phyloP scores from a whole-genome alignment of 1,140 invertebrate species.

The Drosophila miranda region DNA sequence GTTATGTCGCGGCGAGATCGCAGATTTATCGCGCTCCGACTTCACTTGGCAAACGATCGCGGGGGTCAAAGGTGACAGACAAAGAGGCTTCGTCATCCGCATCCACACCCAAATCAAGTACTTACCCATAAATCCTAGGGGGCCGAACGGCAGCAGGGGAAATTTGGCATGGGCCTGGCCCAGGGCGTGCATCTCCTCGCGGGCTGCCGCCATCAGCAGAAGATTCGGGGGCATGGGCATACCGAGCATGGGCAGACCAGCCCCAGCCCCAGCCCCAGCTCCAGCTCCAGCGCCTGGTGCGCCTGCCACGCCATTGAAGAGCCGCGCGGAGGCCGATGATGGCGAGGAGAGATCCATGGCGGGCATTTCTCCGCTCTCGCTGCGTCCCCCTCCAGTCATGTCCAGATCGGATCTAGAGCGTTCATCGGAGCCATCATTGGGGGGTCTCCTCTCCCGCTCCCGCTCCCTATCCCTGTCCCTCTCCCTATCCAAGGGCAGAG shows the following conservation, averaged over 20 bases:
- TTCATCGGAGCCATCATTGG: slow-evolving; percentile 46
- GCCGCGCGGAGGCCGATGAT: slow-evolving; percentile 45
- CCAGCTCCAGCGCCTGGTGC: slow-evolving; percentile 24
- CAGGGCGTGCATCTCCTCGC: slow-evolving; percentile 74
- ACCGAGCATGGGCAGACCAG: slow-evolving; percentile 55
- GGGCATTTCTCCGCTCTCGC: slow-evolving; percentile 48
- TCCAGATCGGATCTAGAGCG: slow-evolving; percentile 52
- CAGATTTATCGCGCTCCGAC: slow-evolving; percentile 63
- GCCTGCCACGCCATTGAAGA: slow-evolving; percentile 49
- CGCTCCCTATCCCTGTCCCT: slow-evolving; percentile 22
- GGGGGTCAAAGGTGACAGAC: slow-evolving; percentile 81
- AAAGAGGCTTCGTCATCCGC: slow-evolving; percentile 70
- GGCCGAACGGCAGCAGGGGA: slow-evolving; percentile 90
- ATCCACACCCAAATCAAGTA: slow-evolving; percentile 10
- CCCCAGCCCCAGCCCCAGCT: slow-evolving; percentile 5
- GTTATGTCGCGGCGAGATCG: slow-evolving; percentile 70
- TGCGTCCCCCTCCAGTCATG: slow-evolving; percentile 31
- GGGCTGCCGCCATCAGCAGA: slow-evolving; percentile 74
- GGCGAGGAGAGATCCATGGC: slow-evolving; percentile 75
- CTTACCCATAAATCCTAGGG: slow-evolving; percentile 86
- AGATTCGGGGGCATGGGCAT: slow-evolving; percentile 76
- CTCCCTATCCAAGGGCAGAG: slow-evolving; percentile 43
- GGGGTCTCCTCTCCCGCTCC: slow-evolving; percentile 13
- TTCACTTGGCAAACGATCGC: slow-evolving; percentile 39
- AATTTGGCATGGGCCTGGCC: slow-evolving; percentile 81